Conservation (phyloP, 53 echinoderm and acorn worm species). For the Glandiceps talaboti region DNA sequence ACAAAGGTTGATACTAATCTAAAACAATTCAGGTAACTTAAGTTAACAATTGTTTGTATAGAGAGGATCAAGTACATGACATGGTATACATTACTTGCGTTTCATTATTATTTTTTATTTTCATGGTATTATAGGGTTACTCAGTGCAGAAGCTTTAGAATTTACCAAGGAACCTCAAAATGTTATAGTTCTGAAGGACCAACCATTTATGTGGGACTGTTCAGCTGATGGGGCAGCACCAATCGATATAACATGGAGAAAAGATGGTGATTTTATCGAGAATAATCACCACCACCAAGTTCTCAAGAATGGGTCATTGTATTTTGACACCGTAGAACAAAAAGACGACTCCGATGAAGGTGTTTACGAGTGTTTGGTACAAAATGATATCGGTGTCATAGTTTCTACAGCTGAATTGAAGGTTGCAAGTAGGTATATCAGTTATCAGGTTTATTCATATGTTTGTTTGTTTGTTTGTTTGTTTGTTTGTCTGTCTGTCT, state of each 20-base stretch:
- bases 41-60: no score
- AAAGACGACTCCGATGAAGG: neutral
- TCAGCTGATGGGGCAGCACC: neutral
- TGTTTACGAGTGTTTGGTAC: neutral
- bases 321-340: neutral
- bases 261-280: neutral
- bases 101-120: no score
- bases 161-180: neutral
- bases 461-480: no score
- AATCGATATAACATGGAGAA: neutral
- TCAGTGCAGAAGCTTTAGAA: no score
- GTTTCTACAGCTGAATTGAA: neutral
- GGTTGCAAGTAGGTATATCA: neutral
- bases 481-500: no score
- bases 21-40: no score
- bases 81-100: no score
- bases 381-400: neutral
- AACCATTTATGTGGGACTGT: neutral
- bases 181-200: neutral
- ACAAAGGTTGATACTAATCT: no score
- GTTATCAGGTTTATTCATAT: no score
- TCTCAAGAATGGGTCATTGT: neutral
- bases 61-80: no score
- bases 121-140: no score
- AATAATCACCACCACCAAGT: neutral